Evolutionary conservation across 2,888 invertebrate species (phyloP).

Genomic region (Galerucella calmariensis): DNA sequence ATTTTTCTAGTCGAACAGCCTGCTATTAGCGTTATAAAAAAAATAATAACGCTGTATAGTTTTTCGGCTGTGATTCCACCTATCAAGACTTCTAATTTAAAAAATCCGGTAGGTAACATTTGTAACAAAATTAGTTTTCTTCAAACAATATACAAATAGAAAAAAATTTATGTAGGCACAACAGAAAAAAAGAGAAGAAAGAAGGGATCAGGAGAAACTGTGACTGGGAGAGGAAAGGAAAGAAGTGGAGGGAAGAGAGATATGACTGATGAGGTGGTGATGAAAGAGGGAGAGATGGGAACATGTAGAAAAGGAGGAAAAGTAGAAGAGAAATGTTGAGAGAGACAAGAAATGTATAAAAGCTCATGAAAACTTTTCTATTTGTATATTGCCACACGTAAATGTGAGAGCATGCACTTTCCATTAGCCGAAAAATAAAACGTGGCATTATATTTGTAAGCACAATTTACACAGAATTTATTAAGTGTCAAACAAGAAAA

Average conservation of each 20-base stretch:
- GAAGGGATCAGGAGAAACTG: too few species aligned
- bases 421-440: constrained; percentile 16
- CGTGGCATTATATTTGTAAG: constrained; percentile 25
- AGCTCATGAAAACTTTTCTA: neutral
- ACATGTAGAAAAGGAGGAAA: too few species aligned
- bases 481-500: constrained; percentile 18
- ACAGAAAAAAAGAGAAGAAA: too few species aligned
- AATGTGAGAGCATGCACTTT: constrained; percentile 31
- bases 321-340: too few species aligned
- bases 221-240: too few species aligned
- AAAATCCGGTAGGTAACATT: constrained; percentile 39
- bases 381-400: constrained; percentile 25
- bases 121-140: constrained; percentile 20
- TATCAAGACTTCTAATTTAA: constrained; percentile 50
- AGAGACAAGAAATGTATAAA: too few species aligned
- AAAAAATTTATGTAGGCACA: neutral
- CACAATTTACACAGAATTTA: constrained; percentile 29
- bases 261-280: too few species aligned
- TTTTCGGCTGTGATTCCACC: constrained; percentile 55
- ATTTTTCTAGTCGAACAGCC: constrained; percentile 59
- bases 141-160: constrained; percentile 21
- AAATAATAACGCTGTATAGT: constrained; percentile 44
- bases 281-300: too few species aligned
- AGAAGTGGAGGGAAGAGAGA: too few species aligned
- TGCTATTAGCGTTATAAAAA: constrained; percentile 45